These are phyloP conservation scores for Dryococelus australis DNA, from an alignment of 2,888 invertebrate genomes.

Conservation along the genomic window DNA sequence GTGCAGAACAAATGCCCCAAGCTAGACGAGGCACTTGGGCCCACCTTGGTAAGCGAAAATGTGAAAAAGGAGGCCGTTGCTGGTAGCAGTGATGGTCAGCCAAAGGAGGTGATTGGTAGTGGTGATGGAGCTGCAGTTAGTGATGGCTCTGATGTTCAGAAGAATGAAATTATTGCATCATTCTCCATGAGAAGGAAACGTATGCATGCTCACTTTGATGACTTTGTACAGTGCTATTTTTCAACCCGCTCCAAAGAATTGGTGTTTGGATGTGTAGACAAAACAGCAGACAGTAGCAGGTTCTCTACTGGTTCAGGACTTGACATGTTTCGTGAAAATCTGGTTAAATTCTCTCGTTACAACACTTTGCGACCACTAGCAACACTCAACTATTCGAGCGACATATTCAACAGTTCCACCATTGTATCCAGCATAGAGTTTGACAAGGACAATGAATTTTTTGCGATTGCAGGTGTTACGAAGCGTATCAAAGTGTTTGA, in stretches of 20 bases:
- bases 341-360: conserved; percentile 85
- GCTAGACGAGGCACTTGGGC: conserved; percentile 59
- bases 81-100: conserved; percentile 37
- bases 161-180: conserved; percentile 56
- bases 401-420: conserved; percentile 85
- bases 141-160: conserved; percentile 51
- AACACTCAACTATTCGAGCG: conserved; percentile 88
- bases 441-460: conserved; percentile 94
- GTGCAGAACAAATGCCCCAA: conserved; percentile 67
- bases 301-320: conserved; percentile 62
- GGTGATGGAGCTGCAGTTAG: conserved; percentile 41
- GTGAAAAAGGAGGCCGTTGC: conserved; percentile 18
- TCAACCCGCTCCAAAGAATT: conserved; percentile 76
- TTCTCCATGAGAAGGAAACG: conserved; percentile 74
- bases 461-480: conserved; percentile 95
- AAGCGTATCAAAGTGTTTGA: conserved; percentile 94
- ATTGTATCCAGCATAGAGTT: conserved; percentile 94
- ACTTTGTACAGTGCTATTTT: conserved; percentile 88
- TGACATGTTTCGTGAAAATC: conserved; percentile 82
- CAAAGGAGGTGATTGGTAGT: conserved; percentile 44
- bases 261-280: conserved; percentile 63
- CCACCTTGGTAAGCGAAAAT: neutral
- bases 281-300: conserved; percentile 50
- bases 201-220: conserved; percentile 87
- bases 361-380: conserved; percentile 81